Evolutionary conservation across 2,797 vertebrate genomes (phyloP), one percentile per base, ranked within the genome.

Genomic region (Botia almorhae): DNA sequence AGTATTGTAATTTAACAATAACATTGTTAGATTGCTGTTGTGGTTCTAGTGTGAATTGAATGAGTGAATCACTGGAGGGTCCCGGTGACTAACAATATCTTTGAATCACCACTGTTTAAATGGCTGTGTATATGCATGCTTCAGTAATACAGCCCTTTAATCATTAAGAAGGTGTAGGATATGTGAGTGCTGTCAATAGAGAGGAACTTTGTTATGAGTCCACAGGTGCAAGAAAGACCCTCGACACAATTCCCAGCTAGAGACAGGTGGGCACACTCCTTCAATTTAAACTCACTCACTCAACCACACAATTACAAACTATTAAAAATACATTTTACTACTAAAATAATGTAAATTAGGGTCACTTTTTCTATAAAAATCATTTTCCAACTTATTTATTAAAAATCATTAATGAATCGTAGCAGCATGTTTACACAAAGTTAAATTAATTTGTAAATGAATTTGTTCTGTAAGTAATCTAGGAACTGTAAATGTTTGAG

Each of bases 211-310:
- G 50, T 65, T 39, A 39, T 33, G 14, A 48, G 60, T 23, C 39
- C 63, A 81, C 63, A 81, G 79, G 79, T 81, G 72, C 46, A 70
- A n/a, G 79, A 75, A 75, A 81, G 53, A 60, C 72, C 39, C 14
- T 69, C 10, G 2, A 26, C 29, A 71, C 26, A 51, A 63, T 71
- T 71, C 68, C 71, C 68, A 63, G 76, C 29, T 19, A 51, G 67
- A 70, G 29, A 63, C 55, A 78, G 33, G 50, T 67, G 74, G n/a
- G 13, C 46, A 77, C 46, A 48, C 53, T 53, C 48, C n/a, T 72
- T 26, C 23, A 43, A 79, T 48, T 74, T 69, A 53, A 48, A 72
- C 12, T 16, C 43, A 46, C 8, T 43, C 13, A 11, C 8, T 46
- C 14, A 11, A 21, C n/a, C 16, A 65, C 33, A 65, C 63, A 65